Conservation (phyloP, 2,797 vertebrate species). For the Acrocephalus scirpaceus region DNA sequence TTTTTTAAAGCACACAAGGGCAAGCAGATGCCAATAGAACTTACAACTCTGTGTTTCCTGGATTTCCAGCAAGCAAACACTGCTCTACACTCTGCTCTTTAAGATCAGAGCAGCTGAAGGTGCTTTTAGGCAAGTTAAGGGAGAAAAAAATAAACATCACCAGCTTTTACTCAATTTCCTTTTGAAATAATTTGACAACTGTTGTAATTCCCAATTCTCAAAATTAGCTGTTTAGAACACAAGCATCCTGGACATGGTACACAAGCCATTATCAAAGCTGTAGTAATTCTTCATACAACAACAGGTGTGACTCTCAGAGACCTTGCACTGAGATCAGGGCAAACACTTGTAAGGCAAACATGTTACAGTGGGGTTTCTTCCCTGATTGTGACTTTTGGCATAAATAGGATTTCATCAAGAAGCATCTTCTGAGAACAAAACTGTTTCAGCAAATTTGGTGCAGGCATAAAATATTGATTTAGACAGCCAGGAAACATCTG, state of each 20-base stretch:
- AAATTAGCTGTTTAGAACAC: neutral
- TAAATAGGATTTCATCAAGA: neutral
- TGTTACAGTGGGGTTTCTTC: accelerated
- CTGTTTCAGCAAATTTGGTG: neutral
- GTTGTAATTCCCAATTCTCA: neutral
- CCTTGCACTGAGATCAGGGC: neutral
- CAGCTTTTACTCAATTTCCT: neutral
- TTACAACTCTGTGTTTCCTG: neutral
- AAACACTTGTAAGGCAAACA: neutral
- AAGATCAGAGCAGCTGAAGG: neutral
- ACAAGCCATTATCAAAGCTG: neutral
- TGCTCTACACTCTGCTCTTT: neutral
- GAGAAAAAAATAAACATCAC: neutral
- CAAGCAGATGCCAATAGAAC: neutral
- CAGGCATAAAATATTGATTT: neutral
- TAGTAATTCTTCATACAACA: neutral
- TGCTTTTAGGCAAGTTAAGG: neutral
- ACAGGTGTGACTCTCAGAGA: neutral
- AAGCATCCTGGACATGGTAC: neutral
- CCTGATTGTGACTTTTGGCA: neutral
- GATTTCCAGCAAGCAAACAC: neutral
- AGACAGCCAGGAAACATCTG: neutral
- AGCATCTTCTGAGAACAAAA: neutral
- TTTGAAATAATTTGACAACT: neutral
- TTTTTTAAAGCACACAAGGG: neutral